These are phyloP conservation scores for Epinephelus coioides DNA, from an alignment of 2,797 vertebrate genomes.

Conservation along the genomic window DNA sequence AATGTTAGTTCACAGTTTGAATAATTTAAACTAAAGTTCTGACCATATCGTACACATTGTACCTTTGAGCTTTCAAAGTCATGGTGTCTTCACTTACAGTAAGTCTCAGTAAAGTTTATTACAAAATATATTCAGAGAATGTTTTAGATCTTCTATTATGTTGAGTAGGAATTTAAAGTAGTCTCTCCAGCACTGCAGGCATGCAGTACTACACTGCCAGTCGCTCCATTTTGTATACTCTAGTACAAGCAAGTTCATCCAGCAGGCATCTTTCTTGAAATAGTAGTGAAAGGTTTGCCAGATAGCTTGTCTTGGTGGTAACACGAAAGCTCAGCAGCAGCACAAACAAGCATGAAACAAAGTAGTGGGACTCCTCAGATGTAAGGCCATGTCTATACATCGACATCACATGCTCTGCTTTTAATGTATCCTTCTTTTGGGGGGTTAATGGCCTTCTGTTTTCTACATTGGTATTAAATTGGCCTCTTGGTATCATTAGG, in stretches of 20 bases:
- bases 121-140: background rate
- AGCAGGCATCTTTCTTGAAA: conserved; percentile 58
- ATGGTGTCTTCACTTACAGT: background rate
- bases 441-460: conserved; percentile 77
- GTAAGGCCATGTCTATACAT: conserved; percentile 44
- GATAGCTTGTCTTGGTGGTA: conserved; percentile 39
- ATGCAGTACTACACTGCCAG: conserved; percentile 3
- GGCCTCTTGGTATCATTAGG: conserved; percentile 79
- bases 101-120: background rate
- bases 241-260: conserved; percentile 45
- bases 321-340: conserved; percentile 29
- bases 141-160: background rate
- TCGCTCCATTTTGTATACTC: conserved; percentile 20
- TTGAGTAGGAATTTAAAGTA: background rate
- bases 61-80: background rate
- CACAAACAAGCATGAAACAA: conserved; percentile 41
- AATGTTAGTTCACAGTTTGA: too few species aligned
- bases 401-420: conserved; percentile 45
- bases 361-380: conserved; percentile 25
- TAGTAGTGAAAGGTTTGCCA: conserved; percentile 38
- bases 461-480: conserved; percentile 82
- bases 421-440: conserved; percentile 62
- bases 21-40: too few species aligned
- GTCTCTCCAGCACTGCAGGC: conserved; percentile 7
- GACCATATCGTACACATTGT: too few species aligned